phyloP scores from a whole-genome alignment of 2,888 invertebrate species.

The Leptarthrus brevirostris region DNA sequence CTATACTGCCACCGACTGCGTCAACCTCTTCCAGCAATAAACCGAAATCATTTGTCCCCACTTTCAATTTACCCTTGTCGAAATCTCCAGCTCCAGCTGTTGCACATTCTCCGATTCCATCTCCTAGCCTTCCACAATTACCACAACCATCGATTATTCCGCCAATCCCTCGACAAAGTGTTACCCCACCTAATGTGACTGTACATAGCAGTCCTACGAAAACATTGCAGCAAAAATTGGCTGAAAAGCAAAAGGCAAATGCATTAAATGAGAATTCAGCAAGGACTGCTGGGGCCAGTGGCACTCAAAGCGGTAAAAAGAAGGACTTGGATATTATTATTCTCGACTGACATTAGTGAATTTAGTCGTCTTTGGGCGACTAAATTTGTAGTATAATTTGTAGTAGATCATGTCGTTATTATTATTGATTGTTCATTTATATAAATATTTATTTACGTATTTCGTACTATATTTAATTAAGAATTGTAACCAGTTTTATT shows the following conservation, averaged over 20 bases:
- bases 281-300: conserved; percentile 50
- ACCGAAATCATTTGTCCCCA: conserved; percentile 45
- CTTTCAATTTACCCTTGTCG: conserved; percentile 49
- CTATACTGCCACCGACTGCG: conserved; percentile 35
- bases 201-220: conserved; percentile 71
- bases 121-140: conserved; percentile 18
- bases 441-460: no score
- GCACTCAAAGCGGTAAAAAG: conserved; percentile 53
- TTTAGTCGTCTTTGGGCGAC: not conserved
- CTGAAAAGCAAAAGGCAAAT: conserved; percentile 71
- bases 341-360: conserved; percentile 56
- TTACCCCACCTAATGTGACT: conserved; percentile 50
- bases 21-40: conserved; percentile 35
- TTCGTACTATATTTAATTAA: no score
- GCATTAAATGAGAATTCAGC: conserved; percentile 56
- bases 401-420: not conserved
- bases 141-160: conserved; percentile 7
- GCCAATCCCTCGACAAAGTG: conserved; percentile 30
- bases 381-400: no score
- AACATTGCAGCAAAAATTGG: conserved; percentile 77
- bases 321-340: conserved; percentile 58
- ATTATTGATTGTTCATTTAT: not conserved
- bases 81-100: conserved; percentile 51
- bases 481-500: no score
- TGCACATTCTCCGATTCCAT: conserved; percentile 46